These are phyloP conservation scores for Coenonympha arcania DNA, from an alignment of 2,888 invertebrate genomes.

Conservation along the genomic window DNA sequence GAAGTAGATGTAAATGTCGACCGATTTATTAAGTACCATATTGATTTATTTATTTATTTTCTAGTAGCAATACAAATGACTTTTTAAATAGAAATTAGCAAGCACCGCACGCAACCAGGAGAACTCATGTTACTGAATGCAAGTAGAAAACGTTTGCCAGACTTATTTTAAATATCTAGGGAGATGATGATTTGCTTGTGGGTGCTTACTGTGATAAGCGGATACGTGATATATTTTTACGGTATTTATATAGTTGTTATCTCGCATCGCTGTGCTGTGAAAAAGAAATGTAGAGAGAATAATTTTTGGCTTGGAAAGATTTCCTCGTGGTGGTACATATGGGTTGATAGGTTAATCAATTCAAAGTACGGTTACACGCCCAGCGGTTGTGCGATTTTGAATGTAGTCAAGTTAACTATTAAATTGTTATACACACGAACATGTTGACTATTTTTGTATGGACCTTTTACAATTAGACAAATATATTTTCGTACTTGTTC, in stretches of 20 bases:
- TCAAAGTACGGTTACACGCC: not conserved
- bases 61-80: not conserved
- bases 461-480: conserved; percentile 35
- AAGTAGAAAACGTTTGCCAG: too few species aligned
- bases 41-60: not conserved
- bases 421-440: conserved; percentile 10
- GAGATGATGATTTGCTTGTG: too few species aligned
- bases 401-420: not conserved
- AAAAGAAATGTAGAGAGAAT: too few species aligned
- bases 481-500: conserved; percentile 31
- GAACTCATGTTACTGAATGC: too few species aligned
- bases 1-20: not conserved
- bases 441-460: conserved; percentile 47
- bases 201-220: not conserved
- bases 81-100: not conserved
- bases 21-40: too few species aligned
- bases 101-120: too few species aligned
- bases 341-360: not conserved
- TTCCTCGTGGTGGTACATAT: not conserved
- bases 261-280: not conserved
- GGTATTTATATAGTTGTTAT: not conserved
- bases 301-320: too few species aligned
- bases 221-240: not conserved
- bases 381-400: not conserved
- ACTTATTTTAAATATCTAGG: too few species aligned